phyloP scores from a whole-genome alignment of 2,797 vertebrate species.

The Harpagifer antarcticus region DNA sequence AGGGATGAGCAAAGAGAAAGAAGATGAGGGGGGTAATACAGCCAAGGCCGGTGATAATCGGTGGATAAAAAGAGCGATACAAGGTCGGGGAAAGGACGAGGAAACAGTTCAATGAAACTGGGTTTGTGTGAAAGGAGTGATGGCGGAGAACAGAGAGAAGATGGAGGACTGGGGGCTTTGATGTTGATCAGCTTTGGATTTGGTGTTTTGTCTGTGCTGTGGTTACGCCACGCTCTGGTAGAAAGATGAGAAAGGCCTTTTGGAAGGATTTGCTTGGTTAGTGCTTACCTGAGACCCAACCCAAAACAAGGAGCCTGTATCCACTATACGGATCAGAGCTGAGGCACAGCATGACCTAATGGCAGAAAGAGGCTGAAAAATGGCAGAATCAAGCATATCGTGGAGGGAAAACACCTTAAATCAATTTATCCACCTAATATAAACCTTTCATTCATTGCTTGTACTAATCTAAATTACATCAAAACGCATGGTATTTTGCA shows the following conservation, averaged over 20 bases:
- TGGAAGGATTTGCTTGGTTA: constrained; percentile 20
- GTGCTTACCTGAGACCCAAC: constrained; percentile 44
- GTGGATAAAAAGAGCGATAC: constrained; percentile 49
- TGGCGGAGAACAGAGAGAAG: constrained; percentile 44
- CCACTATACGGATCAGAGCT: constrained; percentile 33
- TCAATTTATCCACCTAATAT: constrained; percentile 53
- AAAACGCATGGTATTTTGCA: constrained; percentile 39
- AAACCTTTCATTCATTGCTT: constrained; percentile 41
- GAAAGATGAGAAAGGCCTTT: constrained; percentile 57
- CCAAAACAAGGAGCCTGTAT: constrained; percentile 65
- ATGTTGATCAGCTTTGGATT: constrained; percentile 64
- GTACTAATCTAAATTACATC: constrained; percentile 37
- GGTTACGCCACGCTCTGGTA: constrained; percentile 65
- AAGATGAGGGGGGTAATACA: constrained; percentile 31
- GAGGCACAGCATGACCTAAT: constrained; percentile 36
- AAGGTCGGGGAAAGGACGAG: constrained; percentile 69
- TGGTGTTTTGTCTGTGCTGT: constrained; percentile 76
- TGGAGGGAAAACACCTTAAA: constrained; percentile 35
- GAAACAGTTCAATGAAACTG: constrained; percentile 44
- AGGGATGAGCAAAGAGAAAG: constrained; percentile 60
- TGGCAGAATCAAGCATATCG: constrained; percentile 48
- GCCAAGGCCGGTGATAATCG: constrained; percentile 56
- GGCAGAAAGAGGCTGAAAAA: constrained; percentile 42
- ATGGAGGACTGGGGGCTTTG: constrained; percentile 51
- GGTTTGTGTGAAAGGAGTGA: constrained; percentile 37